Percentiles rank a stretch among this genome's conserved stretches.
phyloP scores from a whole-genome alignment of 2,888 invertebrate species.

The Celastrina argiolus region DNA sequence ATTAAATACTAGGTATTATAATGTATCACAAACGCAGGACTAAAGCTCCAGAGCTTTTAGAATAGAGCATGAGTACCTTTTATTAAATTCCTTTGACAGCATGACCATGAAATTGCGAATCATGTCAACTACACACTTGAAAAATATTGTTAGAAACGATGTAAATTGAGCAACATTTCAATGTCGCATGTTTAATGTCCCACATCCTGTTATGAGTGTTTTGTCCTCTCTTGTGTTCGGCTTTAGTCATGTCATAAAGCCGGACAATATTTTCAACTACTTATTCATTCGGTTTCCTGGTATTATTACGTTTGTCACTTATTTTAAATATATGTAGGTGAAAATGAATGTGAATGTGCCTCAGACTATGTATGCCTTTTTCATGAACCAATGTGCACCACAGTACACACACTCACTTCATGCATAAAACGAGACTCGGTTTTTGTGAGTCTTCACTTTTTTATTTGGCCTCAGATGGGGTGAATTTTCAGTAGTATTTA shows the following conservation, averaged over 20 bases:
- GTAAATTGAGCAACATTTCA: constrained; percentile 1
- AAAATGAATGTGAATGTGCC: no score
- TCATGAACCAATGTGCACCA: no score
- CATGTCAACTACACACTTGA: neutral
- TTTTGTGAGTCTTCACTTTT: no score
- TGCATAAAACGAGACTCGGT: no score
- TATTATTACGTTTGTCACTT: neutral
- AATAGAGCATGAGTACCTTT: neutral
- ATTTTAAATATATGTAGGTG: neutral
- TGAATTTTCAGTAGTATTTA: no score
- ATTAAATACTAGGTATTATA: neutral
- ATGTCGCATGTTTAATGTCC: constrained; percentile 5
- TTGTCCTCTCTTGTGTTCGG: neutral
- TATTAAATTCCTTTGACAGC: neutral
- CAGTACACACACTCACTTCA: no score
- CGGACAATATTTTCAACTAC: neutral
- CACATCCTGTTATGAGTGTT: constrained; percentile 14
- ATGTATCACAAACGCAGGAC: no score
- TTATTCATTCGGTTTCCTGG: neutral
- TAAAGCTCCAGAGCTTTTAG: neutral
- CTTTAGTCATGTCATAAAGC: neutral
- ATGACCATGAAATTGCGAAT: neutral
- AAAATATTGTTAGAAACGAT: constrained; percentile 4
- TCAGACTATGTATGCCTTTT: no score
- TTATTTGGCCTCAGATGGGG: no score